phyloP scores from a whole-genome alignment of 1,140 invertebrate genomes.

The Oncopodura yosiiana region DNA sequence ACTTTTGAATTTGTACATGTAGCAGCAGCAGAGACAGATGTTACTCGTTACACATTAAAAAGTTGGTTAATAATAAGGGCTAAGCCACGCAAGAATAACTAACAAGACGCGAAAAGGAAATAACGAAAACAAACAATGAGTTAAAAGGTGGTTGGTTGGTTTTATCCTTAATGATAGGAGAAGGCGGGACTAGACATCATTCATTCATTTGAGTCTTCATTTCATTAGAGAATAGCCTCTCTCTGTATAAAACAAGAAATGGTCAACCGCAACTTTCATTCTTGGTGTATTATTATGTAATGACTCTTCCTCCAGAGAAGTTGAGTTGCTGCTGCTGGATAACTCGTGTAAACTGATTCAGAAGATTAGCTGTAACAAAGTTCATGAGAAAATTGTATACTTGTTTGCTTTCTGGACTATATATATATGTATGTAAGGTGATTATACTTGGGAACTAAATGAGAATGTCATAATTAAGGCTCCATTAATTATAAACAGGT shows the following conservation, averaged over 20 bases:
- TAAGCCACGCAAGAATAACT: no score
- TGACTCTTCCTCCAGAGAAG: not conserved
- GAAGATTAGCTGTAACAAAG: no score
- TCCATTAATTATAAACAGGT: slow-evolving; percentile 11
- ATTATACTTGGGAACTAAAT: not conserved
- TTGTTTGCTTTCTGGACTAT: no score
- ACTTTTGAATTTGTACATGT: no score
- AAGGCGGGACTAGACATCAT: slow-evolving; percentile 10
- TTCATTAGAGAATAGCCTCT: slow-evolving; percentile 4
- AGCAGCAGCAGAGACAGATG: no score
- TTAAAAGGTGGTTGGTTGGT: not conserved
- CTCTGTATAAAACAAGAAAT: no score
- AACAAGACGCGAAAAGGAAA: slow-evolving; percentile 1
- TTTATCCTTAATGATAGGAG: slow-evolving; percentile 11
- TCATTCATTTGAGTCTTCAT: slow-evolving; percentile 13
- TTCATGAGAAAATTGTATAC: no score
- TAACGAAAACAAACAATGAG: not conserved
- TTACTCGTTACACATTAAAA: no score
- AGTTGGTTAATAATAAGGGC: no score
- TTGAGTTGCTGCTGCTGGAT: not conserved
- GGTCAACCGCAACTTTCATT: no score
- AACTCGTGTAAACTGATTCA: no score
- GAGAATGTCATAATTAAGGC: slow-evolving; percentile 10
- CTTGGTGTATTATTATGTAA: not conserved
- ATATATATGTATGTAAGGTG: not conserved